phyloP scores from a whole-genome alignment of 2,113 vertebrate species.

The Rhinolophus ferrumequinum region DNA sequence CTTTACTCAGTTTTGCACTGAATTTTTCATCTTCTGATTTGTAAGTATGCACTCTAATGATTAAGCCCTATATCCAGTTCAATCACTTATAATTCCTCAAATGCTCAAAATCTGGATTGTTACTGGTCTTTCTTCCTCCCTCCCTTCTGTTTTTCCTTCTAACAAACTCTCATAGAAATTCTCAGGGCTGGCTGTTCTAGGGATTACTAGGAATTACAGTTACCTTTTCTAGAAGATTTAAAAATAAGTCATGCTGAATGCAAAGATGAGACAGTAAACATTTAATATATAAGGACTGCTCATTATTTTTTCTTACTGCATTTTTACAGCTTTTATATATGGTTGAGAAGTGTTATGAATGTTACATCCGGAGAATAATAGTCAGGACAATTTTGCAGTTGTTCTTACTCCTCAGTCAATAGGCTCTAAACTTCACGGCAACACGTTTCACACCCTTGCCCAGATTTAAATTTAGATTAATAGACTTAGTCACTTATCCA shows the following conservation, averaged over 20 bases:
- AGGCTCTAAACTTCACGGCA: not conserved
- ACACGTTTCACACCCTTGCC: not conserved
- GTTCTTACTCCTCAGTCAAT: not conserved
- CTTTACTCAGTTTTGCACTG: not conserved
- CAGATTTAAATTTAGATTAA: not conserved
- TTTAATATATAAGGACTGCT: not conserved
- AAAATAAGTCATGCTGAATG: constrained; percentile 21
- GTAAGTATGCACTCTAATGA: not conserved
- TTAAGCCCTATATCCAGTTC: not conserved
- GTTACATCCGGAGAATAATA: not conserved
- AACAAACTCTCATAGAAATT: not conserved
- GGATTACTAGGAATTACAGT: not conserved
- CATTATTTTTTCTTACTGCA: not conserved
- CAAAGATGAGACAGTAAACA: not conserved
- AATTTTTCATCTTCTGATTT: constrained; percentile 35
- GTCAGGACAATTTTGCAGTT: not conserved
- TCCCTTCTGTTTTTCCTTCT: not conserved
- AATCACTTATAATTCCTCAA: not conserved
- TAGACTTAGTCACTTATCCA: not conserved
- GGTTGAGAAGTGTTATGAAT: not conserved
- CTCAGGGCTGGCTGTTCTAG: not conserved
- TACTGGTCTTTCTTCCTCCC: not conserved
- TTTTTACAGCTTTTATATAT: constrained; percentile 3
- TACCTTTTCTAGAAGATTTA: constrained; percentile 18
- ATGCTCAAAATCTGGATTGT: not conserved